A percentile compares a stretch with the other conserved stretches of the same genome.
These are phyloP conservation scores for Oscheius sp. DNA, from an alignment of 1,140 invertebrate genomes.

Conservation along the genomic window DNA sequence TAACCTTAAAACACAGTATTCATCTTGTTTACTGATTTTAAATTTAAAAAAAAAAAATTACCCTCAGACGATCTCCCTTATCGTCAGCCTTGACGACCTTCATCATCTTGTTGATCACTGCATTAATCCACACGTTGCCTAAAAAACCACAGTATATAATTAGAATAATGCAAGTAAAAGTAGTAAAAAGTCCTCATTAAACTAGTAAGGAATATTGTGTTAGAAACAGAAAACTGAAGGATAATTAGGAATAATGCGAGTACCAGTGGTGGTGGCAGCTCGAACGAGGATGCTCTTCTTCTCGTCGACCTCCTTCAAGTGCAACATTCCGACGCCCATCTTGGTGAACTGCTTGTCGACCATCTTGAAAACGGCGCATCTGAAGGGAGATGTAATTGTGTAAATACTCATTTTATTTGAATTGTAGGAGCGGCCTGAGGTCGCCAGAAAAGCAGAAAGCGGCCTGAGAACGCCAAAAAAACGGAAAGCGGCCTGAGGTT, in stretches of 20 bases:
- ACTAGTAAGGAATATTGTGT: background rate
- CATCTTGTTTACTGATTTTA: no score
- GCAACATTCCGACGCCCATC: constrained; percentile 24
- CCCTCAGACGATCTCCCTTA: constrained; percentile 13
- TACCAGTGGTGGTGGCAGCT: constrained; percentile 21
- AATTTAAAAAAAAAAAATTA: background rate
- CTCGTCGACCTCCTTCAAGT: constrained; percentile 16
- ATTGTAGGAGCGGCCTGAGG: no score
- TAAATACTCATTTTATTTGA: background rate
- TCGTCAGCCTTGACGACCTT: constrained; percentile 19
- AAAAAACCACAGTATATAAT: background rate
- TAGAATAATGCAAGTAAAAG: background rate
- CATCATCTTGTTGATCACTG: constrained; percentile 15
- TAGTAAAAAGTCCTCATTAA: background rate
- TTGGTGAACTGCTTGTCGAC: constrained; percentile 18
- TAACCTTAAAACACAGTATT: no score
- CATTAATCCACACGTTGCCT: constrained; percentile 28
- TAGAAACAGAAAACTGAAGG: no score
- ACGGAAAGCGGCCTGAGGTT: no score
- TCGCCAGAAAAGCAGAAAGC: no score
- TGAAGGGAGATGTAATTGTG: background rate
- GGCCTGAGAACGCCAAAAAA: no score
- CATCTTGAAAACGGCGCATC: constrained; percentile 27
- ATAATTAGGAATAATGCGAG: no score
- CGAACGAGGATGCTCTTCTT: constrained; percentile 25